A percentile compares a stretch with the other conserved stretches of the same genome.
phyloP scores from a whole-genome alignment of 2,113 vertebrate genomes.

The Pandion haliaetus region DNA sequence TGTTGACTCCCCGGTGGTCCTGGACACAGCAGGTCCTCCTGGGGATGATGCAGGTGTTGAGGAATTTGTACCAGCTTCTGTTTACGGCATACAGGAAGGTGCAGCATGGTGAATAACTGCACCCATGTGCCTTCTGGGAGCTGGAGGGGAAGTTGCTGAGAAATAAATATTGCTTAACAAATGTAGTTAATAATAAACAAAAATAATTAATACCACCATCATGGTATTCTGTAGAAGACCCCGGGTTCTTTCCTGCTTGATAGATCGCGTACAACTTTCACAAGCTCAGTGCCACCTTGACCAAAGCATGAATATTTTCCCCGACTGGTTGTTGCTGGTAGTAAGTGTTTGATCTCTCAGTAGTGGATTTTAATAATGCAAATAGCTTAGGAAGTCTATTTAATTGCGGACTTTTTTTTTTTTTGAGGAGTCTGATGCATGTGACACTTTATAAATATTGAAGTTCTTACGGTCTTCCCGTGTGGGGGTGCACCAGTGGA shows the following conservation, averaged over 20 bases:
- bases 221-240: background rate
- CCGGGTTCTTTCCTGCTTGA: background rate
- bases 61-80: background rate
- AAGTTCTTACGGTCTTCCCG: background rate
- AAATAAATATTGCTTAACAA: background rate
- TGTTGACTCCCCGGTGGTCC: background rate
- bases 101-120: background rate
- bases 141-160: background rate
- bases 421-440: background rate
- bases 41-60: background rate
- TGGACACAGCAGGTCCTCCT: fast-evolving
- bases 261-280: background rate
- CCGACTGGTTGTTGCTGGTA: background rate
- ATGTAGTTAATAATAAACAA: background rate
- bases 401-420: background rate
- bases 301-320: background rate
- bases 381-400: background rate
- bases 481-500: background rate
- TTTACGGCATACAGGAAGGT: background rate
- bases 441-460: background rate
- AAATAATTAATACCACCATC: background rate
- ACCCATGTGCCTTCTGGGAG: background rate
- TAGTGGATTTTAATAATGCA: background rate
- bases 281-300: background rate
- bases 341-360: background rate